phyloP scores from a whole-genome alignment of 2,888 invertebrate species.

The Caenorhabditis virilis region DNA sequence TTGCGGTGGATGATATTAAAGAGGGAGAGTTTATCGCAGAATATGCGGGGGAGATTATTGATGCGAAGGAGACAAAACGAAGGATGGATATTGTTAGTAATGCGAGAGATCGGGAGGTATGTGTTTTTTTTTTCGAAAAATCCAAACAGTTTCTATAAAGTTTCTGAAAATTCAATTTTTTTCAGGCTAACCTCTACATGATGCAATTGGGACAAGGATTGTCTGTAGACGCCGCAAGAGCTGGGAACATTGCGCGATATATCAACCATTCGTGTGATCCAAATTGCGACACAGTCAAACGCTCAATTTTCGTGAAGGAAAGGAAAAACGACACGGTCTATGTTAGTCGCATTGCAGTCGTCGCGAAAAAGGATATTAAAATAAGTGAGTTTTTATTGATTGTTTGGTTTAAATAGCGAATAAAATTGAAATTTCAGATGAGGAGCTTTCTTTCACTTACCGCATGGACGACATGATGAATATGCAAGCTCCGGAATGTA shows the following conservation, averaged over 20 bases:
- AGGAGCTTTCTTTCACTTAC: constrained; percentile 5
- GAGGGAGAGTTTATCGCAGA: constrained; percentile 13
- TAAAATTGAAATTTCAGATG: background rate
- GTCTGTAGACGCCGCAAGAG: constrained; percentile 10
- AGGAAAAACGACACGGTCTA: background rate
- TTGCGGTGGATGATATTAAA: constrained; percentile 1
- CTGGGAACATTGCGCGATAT: constrained; percentile 20
- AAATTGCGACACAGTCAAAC: constrained; percentile 6
- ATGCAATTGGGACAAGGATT: constrained; percentile 4
- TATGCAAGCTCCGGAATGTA: constrained; percentile 4
- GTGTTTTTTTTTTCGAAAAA: background rate
- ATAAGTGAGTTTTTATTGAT: background rate
- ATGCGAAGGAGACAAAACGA: constrained; percentile 1
- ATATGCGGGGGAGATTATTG: constrained; percentile 22
- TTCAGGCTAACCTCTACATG: constrained; percentile 16
- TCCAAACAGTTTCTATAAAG: background rate
- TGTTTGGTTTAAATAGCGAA: background rate
- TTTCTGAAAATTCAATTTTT: background rate
- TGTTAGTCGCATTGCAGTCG: constrained; percentile 3
- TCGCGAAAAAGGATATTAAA: constrained; percentile 3
- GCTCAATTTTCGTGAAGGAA: background rate
- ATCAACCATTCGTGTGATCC: constrained; percentile 25
- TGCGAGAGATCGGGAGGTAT: constrained; percentile 1
- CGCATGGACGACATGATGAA: background rate
- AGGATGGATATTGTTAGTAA: background rate